Conservation (phyloP, 2,888 invertebrate species). For the Drosophila robusta region DNA sequence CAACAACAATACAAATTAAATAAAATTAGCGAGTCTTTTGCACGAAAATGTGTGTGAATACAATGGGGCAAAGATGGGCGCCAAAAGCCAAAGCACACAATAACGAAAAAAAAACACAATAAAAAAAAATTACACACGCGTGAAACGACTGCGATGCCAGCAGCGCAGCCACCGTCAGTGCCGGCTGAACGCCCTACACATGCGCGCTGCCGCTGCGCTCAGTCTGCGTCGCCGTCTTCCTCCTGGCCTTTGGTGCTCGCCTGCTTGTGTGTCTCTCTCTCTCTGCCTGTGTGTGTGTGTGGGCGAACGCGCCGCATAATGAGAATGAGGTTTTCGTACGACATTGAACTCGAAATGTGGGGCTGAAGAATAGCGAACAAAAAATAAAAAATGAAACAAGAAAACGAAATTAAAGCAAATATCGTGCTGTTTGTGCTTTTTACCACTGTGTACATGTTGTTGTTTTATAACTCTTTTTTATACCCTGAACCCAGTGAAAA, state of each 20-base stretch:
- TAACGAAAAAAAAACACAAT: conserved; percentile 11
- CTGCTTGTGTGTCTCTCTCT: conserved; percentile 7
- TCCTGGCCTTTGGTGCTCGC: conserved; percentile 9
- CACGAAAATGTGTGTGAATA: conserved; percentile 64
- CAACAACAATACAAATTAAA: conserved; percentile 64
- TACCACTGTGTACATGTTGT: conserved; percentile 27
- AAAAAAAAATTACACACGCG: conserved; percentile 48
- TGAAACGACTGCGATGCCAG: conserved; percentile 25
- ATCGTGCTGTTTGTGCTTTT: conserved; percentile 58
- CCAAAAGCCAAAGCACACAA: conserved; percentile 36
- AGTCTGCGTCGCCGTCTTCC: conserved; percentile 5
- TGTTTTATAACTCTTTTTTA: neutral
- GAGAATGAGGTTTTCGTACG: conserved; percentile 79
- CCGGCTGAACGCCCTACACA: conserved; percentile 69
- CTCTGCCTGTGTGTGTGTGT: conserved; percentile 36
- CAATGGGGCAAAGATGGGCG: conserved; percentile 45
- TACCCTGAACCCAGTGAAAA: too few relatives aligned
- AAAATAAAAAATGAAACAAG: conserved; percentile 34
- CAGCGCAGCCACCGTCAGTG: conserved; percentile 39
- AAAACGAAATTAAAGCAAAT: conserved; percentile 57
- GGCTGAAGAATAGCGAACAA: conserved; percentile 50
- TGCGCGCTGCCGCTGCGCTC: conserved; percentile 41
- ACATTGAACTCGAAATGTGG: conserved; percentile 83
- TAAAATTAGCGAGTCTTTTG: conserved; percentile 75
- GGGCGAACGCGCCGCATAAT: conserved; percentile 66